Evolutionary conservation across 2,797 vertebrate species (phyloP).

Genomic region (Lophotriccus pileatus): DNA sequence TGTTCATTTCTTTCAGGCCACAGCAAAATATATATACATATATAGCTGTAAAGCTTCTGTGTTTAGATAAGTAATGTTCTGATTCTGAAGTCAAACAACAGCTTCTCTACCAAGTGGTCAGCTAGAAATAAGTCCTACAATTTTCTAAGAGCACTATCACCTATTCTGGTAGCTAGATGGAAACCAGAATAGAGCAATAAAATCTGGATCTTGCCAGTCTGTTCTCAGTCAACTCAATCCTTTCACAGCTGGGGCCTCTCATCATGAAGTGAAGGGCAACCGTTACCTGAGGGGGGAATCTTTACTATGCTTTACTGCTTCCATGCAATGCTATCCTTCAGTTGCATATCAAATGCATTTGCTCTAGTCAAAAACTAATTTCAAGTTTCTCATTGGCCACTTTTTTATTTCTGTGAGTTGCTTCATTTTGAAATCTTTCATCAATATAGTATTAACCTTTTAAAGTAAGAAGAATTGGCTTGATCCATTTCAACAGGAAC

Average conservation of each 20-base stretch:
- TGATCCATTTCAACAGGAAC: background rate
- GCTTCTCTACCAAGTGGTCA: background rate
- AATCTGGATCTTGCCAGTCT: background rate
- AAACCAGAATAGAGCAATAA: background rate
- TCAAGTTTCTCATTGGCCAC: background rate
- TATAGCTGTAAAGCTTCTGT: background rate
- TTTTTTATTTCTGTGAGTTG: background rate
- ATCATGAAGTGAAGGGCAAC: background rate
- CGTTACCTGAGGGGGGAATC: background rate
- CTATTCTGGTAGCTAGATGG: background rate
- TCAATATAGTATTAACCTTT: background rate
- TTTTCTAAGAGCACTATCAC: background rate
- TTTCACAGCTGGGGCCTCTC: background rate
- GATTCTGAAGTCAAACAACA: background rate
- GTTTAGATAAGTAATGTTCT: background rate
- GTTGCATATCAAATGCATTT: background rate
- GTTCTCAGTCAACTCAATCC: background rate
- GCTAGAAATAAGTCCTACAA: background rate
- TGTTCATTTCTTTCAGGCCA: background rate
- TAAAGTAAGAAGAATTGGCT: background rate
- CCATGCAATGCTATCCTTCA: background rate
- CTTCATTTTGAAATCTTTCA: background rate
- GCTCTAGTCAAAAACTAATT: background rate
- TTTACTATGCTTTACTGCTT: background rate
- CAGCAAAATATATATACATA: background rate